Conservation (phyloP, 2,797 vertebrate species). For the Petrocephalus sullivani region DNA sequence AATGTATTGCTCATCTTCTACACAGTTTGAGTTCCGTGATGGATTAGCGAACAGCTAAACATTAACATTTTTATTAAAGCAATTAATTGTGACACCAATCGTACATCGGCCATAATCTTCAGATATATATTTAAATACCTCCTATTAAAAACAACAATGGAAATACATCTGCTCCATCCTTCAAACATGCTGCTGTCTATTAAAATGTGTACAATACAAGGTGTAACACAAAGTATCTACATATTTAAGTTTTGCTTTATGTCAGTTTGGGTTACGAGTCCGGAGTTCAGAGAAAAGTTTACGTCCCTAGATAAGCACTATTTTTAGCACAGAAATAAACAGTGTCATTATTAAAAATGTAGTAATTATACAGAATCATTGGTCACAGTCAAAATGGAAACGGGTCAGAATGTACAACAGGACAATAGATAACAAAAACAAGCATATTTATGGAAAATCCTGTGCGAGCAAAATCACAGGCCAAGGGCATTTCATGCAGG, state of each 20-base stretch:
- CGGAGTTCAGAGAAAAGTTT: not conserved
- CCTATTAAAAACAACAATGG: not conserved
- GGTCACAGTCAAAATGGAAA: constrained; percentile 5
- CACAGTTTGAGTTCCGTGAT: not conserved
- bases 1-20: not conserved
- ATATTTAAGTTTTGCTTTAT: not conserved
- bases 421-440: not conserved
- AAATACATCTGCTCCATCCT: not conserved
- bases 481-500: not conserved
- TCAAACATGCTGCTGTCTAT: not conserved
- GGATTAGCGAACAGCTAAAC: not conserved
- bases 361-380: not conserved
- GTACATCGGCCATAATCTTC: not conserved
- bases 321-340: not conserved
- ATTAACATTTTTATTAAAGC: not conserved
- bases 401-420: not conserved
- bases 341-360: not conserved
- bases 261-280: not conserved
- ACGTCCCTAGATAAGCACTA: not conserved
- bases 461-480: not conserved
- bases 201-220: not conserved
- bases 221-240: not conserved
- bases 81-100: not conserved
- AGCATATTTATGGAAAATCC: not conserved
- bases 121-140: not conserved